A percentile compares a stretch with the other conserved stretches of the same genome.
phyloP scores from a whole-genome alignment of 2,888 invertebrate species.

The Callyntrura guangdongensis region DNA sequence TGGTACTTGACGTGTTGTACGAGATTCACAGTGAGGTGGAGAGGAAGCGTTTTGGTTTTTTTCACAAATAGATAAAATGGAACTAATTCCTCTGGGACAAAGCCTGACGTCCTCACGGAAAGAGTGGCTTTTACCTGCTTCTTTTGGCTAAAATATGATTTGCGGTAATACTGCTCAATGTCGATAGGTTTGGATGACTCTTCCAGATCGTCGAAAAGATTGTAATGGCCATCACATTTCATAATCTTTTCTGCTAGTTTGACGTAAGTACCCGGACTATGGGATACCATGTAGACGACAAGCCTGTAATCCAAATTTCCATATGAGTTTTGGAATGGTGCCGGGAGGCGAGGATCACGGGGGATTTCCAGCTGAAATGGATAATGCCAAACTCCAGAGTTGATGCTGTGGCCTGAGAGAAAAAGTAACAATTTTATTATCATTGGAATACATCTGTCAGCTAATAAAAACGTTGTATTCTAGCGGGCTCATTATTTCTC shows the following conservation, averaged over 20 bases:
- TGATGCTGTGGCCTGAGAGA: slow-evolving; percentile 69
- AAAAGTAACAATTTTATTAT: neutral
- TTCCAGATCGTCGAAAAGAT: slow-evolving; percentile 63
- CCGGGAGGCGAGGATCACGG: slow-evolving; percentile 72
- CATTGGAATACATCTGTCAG: neutral
- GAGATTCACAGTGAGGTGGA: slow-evolving; percentile 64
- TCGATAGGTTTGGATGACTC: slow-evolving; percentile 67
- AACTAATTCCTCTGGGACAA: slow-evolving; percentile 63
- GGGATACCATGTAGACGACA: slow-evolving; percentile 72
- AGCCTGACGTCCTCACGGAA: slow-evolving; percentile 61
- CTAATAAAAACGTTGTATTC: too few relatives aligned
- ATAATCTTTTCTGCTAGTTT: slow-evolving; percentile 72
- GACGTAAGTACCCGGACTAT: slow-evolving; percentile 68
- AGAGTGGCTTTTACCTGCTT: slow-evolving; percentile 70
- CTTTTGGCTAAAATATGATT: slow-evolving; percentile 76
- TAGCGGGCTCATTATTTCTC: too few relatives aligned
- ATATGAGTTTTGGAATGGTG: slow-evolving; percentile 72
- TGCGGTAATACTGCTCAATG: slow-evolving; percentile 72
- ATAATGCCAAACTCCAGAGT: slow-evolving; percentile 77
- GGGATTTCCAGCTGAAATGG: slow-evolving; percentile 74
- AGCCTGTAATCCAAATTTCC: slow-evolving; percentile 74
- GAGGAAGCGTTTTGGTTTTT: slow-evolving; percentile 68
- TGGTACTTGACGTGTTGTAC: slow-evolving; percentile 71
- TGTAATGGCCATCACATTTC: slow-evolving; percentile 76
- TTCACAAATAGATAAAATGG: slow-evolving; percentile 71